A percentile compares a stretch with the other conserved stretches of the same genome.
Conservation (phyloP, 2,113 vertebrate species). For the Seriola aureovittata region DNA sequence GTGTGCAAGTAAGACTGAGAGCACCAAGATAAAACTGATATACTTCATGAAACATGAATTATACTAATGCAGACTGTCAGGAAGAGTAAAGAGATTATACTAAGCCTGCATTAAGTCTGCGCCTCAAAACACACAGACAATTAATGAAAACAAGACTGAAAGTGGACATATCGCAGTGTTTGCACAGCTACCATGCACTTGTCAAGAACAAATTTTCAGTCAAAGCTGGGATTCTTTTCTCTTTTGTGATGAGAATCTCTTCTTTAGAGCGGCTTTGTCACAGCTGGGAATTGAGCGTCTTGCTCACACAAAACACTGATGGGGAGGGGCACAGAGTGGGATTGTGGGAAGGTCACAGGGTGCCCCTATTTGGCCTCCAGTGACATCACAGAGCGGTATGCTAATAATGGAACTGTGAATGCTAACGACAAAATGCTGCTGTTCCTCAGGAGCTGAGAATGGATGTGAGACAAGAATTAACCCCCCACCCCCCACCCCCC, state of each 20-base stretch:
- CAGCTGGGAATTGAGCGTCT: constrained; percentile 67
- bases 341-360: constrained; percentile 81
- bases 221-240: constrained; percentile 54
- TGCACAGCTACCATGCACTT: constrained; percentile 5
- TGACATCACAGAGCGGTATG: constrained; percentile 73
- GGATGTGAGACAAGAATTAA: constrained; percentile 58
- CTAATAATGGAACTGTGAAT: constrained; percentile 79
- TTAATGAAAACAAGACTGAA: constrained; percentile 18
- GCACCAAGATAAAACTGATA: constrained; percentile 33
- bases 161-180: constrained; percentile 18
- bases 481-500: constrained; percentile 28
- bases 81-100: constrained; percentile 39
- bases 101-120: constrained; percentile 32
- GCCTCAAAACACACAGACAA: constrained; percentile 12
- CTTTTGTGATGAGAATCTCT: constrained; percentile 51
- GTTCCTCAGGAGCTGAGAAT: constrained; percentile 53
- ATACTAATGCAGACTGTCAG: constrained; percentile 20
- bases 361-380: constrained; percentile 73
- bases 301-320: constrained; percentile 71
- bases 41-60: constrained; percentile 35
- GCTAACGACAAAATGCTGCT: constrained; percentile 59
- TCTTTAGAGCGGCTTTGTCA: constrained; percentile 73
- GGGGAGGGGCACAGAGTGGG: constrained; percentile 53
- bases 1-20: not conserved
- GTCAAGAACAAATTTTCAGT: constrained; percentile 26